Evolutionary conservation across 2,113 vertebrate species (phyloP).

Genomic region (Microtus ochrogaster): DNA sequence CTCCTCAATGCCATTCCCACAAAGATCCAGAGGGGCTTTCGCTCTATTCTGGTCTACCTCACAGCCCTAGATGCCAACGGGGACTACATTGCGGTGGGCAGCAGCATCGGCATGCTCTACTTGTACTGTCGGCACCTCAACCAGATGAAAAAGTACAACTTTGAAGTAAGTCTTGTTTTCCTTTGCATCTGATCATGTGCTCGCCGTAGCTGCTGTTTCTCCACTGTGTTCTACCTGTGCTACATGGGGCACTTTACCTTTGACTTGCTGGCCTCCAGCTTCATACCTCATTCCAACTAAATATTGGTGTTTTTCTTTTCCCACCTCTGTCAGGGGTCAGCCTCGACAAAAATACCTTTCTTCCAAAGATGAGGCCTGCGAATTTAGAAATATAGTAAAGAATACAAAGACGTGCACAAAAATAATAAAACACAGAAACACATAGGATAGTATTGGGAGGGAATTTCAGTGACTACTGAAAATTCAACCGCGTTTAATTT

Average conservation of each 20-base stretch:
- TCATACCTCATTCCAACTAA: not conserved
- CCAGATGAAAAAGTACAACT: conserved; percentile 96
- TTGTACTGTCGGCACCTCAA: conserved; percentile 93
- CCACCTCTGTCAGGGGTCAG: not conserved
- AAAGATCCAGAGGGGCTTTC: conserved; percentile 96
- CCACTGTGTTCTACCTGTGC: not conserved
- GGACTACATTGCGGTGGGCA: conserved; percentile 97
- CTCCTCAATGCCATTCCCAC: conserved; percentile 95
- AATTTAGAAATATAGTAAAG: no score
- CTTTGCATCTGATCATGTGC: fast-evolving
- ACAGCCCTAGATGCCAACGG: conserved; percentile 94
- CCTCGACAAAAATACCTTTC: no score
- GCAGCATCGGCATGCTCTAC: conserved; percentile 98
- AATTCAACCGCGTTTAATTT: no score
- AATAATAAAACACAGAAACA: no score
- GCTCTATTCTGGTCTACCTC: conserved; percentile 95
- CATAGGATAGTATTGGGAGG: no score
- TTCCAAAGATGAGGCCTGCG: no score
- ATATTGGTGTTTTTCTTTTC: not conserved
- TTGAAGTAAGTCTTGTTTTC: conserved; percentile 89
- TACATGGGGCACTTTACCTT: fast-evolving
- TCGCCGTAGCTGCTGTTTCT: fast-evolving
- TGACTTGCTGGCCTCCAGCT: not conserved
- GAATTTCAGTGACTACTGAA: no score
- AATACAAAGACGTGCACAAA: no score